Percentiles rank a stretch among this genome's conserved stretches.
These are phyloP conservation scores for Melanotaenia maccullochi DNA, from an alignment of 2,797 vertebrate species.

Conservation along the genomic window DNA sequence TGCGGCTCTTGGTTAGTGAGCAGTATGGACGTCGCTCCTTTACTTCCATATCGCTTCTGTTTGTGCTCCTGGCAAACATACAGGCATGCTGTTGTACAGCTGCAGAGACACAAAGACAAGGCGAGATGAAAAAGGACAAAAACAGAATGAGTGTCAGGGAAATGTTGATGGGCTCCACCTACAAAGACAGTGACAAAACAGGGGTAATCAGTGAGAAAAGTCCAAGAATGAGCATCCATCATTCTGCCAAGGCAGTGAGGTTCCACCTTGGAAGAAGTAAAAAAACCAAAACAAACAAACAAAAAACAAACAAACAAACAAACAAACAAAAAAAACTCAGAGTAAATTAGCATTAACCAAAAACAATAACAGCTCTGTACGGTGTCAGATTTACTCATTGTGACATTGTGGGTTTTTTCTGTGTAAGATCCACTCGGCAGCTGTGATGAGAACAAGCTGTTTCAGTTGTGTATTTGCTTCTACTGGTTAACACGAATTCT, in stretches of 20 bases:
- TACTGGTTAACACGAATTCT: neutral
- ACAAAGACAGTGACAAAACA: neutral
- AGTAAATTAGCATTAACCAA: no score
- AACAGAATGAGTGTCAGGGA: slow-evolving; percentile 4
- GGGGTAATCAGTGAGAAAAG: neutral
- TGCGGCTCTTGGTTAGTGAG: slow-evolving; percentile 94
- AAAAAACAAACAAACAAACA: no score
- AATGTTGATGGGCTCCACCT: slow-evolving; percentile 31
- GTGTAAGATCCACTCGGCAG: no score
- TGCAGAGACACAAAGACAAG: slow-evolving; percentile 17
- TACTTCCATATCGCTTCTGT: slow-evolving; percentile 97
- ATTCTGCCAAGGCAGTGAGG: neutral
- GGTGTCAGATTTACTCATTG: no score
- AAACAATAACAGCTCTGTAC: no score
- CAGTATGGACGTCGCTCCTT: slow-evolving; percentile 98
- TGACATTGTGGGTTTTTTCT: no score
- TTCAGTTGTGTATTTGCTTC: neutral
- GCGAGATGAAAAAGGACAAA: neutral
- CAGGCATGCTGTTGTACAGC: slow-evolving; percentile 74
- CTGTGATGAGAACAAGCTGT: no score
- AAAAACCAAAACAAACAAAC: no score
- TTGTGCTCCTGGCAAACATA: slow-evolving; percentile 73
- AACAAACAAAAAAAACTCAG: no score
- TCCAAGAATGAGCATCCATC: neutral
- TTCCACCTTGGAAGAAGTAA: neutral